phyloP scores from a whole-genome alignment of 2,888 invertebrate species.

The Chrysopilus asiliformis region DNA sequence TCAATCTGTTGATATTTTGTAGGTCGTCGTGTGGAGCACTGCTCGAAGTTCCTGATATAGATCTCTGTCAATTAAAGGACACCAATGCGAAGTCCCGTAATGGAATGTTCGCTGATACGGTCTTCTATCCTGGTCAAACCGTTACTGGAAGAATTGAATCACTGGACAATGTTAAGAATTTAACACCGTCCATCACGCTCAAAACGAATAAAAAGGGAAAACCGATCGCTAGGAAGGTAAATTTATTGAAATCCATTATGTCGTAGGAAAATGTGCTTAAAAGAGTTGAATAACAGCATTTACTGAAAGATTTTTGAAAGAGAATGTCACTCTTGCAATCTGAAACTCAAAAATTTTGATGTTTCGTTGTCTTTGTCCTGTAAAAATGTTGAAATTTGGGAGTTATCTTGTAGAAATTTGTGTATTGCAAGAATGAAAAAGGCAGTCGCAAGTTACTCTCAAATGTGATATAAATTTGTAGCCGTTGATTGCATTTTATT shows the following conservation, averaged over 20 bases:
- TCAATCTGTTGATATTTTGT: too few relatives aligned
- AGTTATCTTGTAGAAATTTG: too few relatives aligned
- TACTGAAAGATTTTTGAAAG: too few relatives aligned
- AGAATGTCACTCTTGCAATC: too few relatives aligned
- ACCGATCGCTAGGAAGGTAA: conserved; percentile 43
- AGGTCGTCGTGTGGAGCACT: conserved; percentile 36
- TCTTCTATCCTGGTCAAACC: conserved; percentile 59
- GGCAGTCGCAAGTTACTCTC: too few relatives aligned
- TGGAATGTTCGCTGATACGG: conserved; percentile 36
- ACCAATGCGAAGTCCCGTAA: conserved; percentile 53
- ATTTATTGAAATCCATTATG: too few relatives aligned
- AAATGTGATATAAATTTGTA: too few relatives aligned
- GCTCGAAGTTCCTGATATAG: conserved; percentile 41
- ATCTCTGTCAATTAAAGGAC: conserved; percentile 57
- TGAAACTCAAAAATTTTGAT: too few relatives aligned
- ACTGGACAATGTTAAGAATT: conserved; percentile 68
- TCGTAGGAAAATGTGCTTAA: not conserved
- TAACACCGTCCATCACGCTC: conserved; percentile 62
- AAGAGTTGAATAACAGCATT: not conserved
- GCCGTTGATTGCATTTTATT: too few relatives aligned
- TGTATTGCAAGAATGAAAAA: too few relatives aligned
- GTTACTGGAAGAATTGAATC: conserved; percentile 60
- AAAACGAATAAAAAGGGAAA: conserved; percentile 47
- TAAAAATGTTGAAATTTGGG: too few relatives aligned
- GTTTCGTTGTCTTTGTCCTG: too few relatives aligned